Evolutionary conservation across 2,113 vertebrate genomes (phyloP).

Genomic region (Muscicapa adusta): DNA sequence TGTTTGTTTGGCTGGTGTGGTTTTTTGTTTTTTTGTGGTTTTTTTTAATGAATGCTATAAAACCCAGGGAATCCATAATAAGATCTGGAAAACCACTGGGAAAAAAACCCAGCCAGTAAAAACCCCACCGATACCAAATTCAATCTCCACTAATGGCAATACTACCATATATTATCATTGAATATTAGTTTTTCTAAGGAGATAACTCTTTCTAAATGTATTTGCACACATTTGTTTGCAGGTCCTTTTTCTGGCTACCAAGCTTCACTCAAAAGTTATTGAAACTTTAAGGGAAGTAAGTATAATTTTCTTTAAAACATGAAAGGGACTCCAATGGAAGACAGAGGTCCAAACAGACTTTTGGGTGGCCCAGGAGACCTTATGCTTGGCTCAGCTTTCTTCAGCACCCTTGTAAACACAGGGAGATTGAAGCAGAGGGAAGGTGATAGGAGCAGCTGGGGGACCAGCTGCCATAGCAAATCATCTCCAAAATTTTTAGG

Average conservation of each 20-base stretch:
- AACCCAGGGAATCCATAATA: neutral
- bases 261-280: neutral
- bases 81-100: neutral
- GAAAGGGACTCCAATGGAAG: neutral
- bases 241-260: neutral
- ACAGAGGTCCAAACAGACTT: neutral
- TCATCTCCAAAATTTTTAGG: neutral
- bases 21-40: neutral
- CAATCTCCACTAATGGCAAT: neutral
- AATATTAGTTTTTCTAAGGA: neutral
- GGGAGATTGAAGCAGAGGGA: neutral
- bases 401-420: neutral
- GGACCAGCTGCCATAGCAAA: neutral
- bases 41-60: neutral
- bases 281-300: neutral
- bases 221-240: neutral
- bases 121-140: neutral
- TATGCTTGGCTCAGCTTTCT: neutral
- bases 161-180: neutral
- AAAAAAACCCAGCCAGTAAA: neutral
- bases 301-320: neutral
- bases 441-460: neutral
- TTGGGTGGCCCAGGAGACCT: neutral
- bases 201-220: neutral
- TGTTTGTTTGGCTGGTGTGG: too few species aligned